These are phyloP conservation scores for Ictalurus furcatus DNA, from an alignment of 2,113 vertebrate species.

Conservation along the genomic window DNA sequence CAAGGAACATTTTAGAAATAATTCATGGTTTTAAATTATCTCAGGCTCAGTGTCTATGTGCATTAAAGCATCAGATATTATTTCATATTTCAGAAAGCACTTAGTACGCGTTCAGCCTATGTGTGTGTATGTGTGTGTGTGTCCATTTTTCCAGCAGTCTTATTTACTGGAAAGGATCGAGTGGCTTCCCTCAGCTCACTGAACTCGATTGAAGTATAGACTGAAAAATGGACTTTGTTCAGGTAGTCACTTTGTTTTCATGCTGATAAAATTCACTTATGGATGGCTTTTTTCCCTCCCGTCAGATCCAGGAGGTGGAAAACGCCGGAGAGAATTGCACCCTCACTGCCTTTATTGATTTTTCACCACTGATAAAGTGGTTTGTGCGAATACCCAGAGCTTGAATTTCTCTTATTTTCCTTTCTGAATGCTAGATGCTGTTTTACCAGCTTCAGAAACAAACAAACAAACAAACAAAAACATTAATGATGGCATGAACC, in stretches of 20 bases:
- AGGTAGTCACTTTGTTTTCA: conserved; percentile 85
- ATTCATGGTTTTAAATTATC: conserved; percentile 17
- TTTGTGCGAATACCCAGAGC: conserved; percentile 66
- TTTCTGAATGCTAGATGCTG: neutral
- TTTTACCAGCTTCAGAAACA: neutral
- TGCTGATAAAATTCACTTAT: conserved; percentile 79
- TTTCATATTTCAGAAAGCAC: conserved; percentile 13
- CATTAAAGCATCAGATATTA: conserved; percentile 30
- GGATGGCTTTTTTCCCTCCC: conserved; percentile 65
- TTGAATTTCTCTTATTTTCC: conserved; percentile 47
- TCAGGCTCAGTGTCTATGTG: conserved; percentile 16
- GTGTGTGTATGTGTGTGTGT: conserved; percentile 25
- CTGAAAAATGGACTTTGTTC: conserved; percentile 82
- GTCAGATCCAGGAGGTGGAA: conserved; percentile 80
- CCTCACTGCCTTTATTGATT: conserved; percentile 69
- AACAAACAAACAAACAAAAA: neutral
- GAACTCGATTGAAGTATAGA: conserved; percentile 76
- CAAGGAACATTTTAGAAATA: conserved; percentile 14
- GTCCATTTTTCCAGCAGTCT: conserved; percentile 20
- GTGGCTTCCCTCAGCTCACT: conserved; percentile 56
- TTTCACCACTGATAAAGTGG: conserved; percentile 72
- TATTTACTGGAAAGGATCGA: conserved; percentile 51
- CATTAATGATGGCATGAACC: neutral
- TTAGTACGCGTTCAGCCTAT: neutral
- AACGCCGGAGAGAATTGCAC: conserved; percentile 74